These are phyloP conservation scores for Tonatia bakeri DNA, from an alignment of 2,113 vertebrate genomes.

Conservation along the genomic window DNA sequence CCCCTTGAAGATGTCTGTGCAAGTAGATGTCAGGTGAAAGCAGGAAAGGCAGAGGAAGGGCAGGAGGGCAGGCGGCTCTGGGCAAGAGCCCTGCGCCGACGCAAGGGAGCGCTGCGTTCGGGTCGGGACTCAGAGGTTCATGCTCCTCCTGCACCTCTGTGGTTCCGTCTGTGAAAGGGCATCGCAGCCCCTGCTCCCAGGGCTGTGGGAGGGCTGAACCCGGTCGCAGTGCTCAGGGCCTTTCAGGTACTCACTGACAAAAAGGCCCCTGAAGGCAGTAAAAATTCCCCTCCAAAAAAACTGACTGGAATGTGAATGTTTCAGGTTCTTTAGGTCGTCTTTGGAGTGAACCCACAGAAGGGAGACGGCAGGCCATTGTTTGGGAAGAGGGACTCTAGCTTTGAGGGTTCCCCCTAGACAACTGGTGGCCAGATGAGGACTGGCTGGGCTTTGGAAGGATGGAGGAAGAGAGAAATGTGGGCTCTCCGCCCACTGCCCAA, in stretches of 20 bases:
- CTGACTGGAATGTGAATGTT: not conserved
- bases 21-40: not conserved
- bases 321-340: not conserved
- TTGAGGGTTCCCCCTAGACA: not conserved
- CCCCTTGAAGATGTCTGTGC: not conserved
- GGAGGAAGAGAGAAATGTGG: not conserved
- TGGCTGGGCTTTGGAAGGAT: not conserved
- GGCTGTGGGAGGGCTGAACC: not conserved
- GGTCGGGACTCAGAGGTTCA: not conserved
- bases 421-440: not conserved
- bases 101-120: not conserved
- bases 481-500: not conserved
- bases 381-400: not conserved
- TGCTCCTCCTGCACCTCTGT: fast-evolving
- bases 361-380: not conserved
- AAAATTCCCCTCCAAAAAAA: not conserved
- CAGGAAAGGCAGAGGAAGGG: not conserved
- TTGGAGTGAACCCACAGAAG: not conserved
- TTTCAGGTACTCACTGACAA: not conserved
- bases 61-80: not conserved
- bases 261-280: not conserved
- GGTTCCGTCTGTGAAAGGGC: not conserved
- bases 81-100: not conserved
- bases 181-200: not conserved
- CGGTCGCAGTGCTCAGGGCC: not conserved